Percentiles rank a stretch among this genome's conserved stretches.
These are phyloP conservation scores for Mesochorus sp. DNA, from an alignment of 2,888 invertebrate species.

Conservation along the genomic window DNA sequence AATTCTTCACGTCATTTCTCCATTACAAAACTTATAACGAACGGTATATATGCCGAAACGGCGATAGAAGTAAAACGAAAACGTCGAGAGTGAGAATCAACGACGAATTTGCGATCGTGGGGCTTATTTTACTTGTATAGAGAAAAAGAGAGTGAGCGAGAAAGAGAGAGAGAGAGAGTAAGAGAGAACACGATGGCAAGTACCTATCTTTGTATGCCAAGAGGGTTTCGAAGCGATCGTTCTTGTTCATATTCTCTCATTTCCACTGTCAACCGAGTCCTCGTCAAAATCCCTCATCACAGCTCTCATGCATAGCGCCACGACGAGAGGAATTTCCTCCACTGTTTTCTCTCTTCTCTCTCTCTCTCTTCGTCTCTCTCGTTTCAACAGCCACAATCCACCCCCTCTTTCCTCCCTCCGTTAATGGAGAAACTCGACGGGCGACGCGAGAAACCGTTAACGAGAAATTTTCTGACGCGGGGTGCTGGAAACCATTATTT, in stretches of 20 bases:
- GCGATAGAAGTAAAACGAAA: too few species aligned
- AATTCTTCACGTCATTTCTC: too few species aligned
- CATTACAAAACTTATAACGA: too few species aligned
- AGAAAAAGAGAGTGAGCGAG: too few species aligned
- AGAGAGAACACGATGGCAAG: neutral
- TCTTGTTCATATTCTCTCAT: constrained; percentile 34
- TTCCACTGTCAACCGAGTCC: constrained; percentile 30
- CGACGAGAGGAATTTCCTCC: constrained; percentile 36
- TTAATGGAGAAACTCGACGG: constrained; percentile 59
- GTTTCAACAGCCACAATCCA: too few species aligned
- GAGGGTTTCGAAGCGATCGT: constrained; percentile 28
- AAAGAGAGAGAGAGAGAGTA: neutral
- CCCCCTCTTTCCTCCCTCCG: too few species aligned
- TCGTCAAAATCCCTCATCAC: constrained; percentile 12
- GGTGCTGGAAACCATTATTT: constrained; percentile 47
- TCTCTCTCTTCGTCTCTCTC: too few species aligned
- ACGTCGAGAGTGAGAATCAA: too few species aligned
- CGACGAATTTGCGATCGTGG: constrained; percentile 19
- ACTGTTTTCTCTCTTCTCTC: neutral
- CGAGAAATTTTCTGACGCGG: constrained; percentile 60
- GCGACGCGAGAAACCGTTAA: constrained; percentile 46
- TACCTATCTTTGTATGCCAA: neutral
- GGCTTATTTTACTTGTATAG: constrained; percentile 28
- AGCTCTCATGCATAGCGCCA: constrained; percentile 1
- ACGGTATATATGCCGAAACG: too few species aligned